Conservation (phyloP, 2,888 invertebrate species). For the Anodontia alba region DNA sequence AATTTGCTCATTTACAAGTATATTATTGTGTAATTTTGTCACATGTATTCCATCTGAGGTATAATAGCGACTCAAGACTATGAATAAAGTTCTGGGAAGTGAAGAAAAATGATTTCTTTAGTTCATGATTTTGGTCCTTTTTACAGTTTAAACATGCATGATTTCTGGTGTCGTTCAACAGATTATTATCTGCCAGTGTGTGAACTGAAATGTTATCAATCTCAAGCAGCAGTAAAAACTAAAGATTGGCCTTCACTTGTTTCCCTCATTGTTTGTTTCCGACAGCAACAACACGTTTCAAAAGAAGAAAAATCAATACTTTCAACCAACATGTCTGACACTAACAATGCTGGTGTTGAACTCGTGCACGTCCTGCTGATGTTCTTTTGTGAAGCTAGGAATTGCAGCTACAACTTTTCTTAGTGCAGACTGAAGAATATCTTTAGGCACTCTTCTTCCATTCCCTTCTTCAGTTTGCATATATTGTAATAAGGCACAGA, state of each 20-base stretch:
- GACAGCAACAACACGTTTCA: background rate
- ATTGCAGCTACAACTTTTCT: background rate
- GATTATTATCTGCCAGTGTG: background rate
- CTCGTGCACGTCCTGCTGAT: background rate
- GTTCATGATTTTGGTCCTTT: background rate
- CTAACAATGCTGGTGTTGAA: background rate
- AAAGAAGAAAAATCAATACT: background rate
- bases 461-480: background rate
- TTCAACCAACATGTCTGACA: background rate
- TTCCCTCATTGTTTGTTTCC: background rate
- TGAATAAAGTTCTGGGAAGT: background rate
- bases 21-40: background rate
- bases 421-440: background rate
- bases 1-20: background rate
- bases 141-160: background rate
- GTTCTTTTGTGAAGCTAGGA: background rate
- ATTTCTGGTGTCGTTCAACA: background rate
- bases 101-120: background rate
- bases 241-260: background rate
- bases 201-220: background rate
- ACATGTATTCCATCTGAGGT: background rate
- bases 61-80: background rate
- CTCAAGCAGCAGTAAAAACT: background rate
- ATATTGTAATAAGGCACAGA: background rate
- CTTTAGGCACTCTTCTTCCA: background rate